Percentiles rank a stretch among this genome's conserved stretches.
phyloP scores from a whole-genome alignment of 2,888 invertebrate genomes.

The Helobdella robusta region DNA sequence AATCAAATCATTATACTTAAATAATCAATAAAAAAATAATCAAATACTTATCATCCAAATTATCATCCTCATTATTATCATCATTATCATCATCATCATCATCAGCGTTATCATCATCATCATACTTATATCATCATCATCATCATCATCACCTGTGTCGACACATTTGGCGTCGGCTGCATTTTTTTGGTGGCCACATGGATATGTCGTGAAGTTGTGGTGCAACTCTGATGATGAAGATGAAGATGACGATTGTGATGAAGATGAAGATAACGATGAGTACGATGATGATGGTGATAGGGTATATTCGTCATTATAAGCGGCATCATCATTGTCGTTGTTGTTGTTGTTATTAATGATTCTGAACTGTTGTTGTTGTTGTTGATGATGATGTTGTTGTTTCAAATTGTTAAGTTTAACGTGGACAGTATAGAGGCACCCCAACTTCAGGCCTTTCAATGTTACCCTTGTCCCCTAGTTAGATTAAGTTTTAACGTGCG shows the following conservation, averaged over 20 bases:
- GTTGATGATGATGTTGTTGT: background rate
- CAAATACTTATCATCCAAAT: too few relatives aligned
- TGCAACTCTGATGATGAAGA: conserved; percentile 13
- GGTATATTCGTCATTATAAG: background rate
- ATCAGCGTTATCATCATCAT: too few relatives aligned
- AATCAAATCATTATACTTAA: too few relatives aligned
- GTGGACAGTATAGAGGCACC: background rate
- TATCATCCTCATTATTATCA: too few relatives aligned
- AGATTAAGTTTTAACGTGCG: too few relatives aligned
- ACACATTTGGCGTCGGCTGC: background rate
- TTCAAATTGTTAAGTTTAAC: background rate
- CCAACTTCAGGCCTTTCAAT: too few relatives aligned
- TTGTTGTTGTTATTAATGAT: background rate
- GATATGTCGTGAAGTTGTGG: background rate
- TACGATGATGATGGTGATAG: conserved; percentile 10
- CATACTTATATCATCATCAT: too few relatives aligned
- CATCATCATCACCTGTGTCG: conserved; percentile 12
- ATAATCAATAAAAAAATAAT: too few relatives aligned
- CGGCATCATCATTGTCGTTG: background rate
- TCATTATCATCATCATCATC: too few relatives aligned
- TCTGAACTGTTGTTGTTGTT: conserved; percentile 2
- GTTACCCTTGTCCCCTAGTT: too few relatives aligned
- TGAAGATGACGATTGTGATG: conserved; percentile 22
- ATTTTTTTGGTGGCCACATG: background rate
- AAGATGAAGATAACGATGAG: conserved; percentile 3